Evolutionary conservation across 2,113 vertebrate species (phyloP), one percentile per base, ranked within the genome.

Genomic region (Scortum barcoo): DNA sequence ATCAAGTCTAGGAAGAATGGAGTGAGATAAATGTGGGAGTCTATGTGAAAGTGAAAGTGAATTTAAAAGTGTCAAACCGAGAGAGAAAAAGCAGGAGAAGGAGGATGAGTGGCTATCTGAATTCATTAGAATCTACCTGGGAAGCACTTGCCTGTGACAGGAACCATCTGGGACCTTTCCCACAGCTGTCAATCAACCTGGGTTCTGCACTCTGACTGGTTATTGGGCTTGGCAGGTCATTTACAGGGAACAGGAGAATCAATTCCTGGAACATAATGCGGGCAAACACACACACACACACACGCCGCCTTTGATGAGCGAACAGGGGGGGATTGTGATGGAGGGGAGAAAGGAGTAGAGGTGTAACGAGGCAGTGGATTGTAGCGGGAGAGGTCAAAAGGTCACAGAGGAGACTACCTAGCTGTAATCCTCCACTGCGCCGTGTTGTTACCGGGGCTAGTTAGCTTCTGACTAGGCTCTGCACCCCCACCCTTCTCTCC

Each of bases 351-450:
- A 40, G 51, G 6, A 44, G n/a, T 0, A 16, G 36, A 46, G 69
- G 30, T 40, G 33, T 58, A 66, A 5, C 44, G 42, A 78, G 50
- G 54, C 63, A 54, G 50, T 56, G 11, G 63, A 51, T 36, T 60
- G 75, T 72, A 67, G 46, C 16, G 33, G 54, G 26, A 20, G 68
- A 73, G 85, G 56, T 85, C 72, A 85, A 42, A 6, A 83, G 78
- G 68, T 86, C 87, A 77, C 26, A 1, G 38, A 24, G 30, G 26
- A 77, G 68, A 53, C 26, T n/a, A 65, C 50, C 63, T 26, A 28
- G 57, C 67, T 81, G 26, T 86, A 90, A 93, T 93, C 87, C 86
- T 73, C 50, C 80, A 82, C 65, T 44, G 68, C 56, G 36, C 44
- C 33, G 54, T 62, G 36, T 36, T 66, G 42, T 56, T 85, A 72